These are phyloP conservation scores for Temnothorax rugatulus DNA, from an alignment of 2,888 invertebrate species.

Conservation along the genomic window DNA sequence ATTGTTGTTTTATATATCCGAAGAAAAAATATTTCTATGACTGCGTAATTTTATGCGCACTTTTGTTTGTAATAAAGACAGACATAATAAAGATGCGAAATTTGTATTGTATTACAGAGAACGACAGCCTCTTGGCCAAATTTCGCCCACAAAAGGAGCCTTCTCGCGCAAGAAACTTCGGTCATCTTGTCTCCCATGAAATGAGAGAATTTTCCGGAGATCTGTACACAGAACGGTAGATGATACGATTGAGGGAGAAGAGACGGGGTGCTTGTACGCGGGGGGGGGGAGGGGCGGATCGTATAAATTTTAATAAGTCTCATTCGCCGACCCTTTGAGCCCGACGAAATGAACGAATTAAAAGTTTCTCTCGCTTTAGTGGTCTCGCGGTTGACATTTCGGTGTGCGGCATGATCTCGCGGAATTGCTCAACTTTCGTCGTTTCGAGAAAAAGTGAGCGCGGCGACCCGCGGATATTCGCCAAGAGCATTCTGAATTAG, in stretches of 20 bases:
- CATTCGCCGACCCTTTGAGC: conserved; percentile 84
- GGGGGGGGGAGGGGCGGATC: conserved; percentile 69
- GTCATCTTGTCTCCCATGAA: not conserved
- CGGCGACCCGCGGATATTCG: conserved; percentile 57
- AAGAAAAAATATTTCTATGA: not conserved
- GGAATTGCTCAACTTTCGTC: conserved; percentile 84
- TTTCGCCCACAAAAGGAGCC: not conserved
- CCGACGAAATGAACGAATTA: conserved; percentile 85
- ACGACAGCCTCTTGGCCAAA: not conserved
- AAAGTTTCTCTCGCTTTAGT: conserved; percentile 84
- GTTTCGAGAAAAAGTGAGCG: conserved; percentile 75
- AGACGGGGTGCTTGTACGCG: conserved; percentile 61
- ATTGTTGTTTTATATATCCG: not conserved
- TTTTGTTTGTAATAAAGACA: not conserved
- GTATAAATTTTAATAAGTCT: conserved; percentile 86
- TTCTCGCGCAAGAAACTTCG: not conserved
- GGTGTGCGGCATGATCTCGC: conserved; percentile 78
- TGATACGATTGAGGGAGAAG: conserved; percentile 47
- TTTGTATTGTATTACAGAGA: not conserved
- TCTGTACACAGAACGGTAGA: conserved; percentile 54
- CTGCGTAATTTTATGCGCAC: not conserved
- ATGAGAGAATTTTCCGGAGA: conserved; percentile 40
- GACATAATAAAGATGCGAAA: not conserved
- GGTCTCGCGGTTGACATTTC: conserved; percentile 85
- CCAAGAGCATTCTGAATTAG: conserved; percentile 73